Conservation (phyloP, 2,797 vertebrate genomes). For the Sebastes alutus region DNA sequence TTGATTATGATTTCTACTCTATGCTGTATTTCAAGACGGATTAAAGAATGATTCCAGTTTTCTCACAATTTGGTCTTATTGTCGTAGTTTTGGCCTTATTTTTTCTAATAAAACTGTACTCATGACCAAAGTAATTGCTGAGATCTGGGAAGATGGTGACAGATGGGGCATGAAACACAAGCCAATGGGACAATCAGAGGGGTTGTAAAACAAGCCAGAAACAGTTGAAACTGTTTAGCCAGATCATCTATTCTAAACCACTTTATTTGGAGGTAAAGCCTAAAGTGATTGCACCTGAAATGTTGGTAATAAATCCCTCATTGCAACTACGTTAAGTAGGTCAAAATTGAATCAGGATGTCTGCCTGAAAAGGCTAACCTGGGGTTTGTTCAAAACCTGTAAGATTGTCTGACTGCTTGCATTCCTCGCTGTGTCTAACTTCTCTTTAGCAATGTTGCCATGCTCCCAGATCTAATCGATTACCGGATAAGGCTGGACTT, state of each 20-base stretch:
- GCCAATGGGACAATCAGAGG: neutral
- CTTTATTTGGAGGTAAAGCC: neutral
- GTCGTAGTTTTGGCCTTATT: neutral
- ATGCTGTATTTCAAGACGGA: constrained; percentile 1
- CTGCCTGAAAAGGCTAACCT: neutral
- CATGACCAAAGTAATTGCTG: neutral
- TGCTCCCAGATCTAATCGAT: neutral
- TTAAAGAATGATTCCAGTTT: constrained; percentile 13
- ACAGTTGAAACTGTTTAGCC: neutral
- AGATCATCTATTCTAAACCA: neutral
- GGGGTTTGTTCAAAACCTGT: neutral
- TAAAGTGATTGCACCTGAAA: neutral
- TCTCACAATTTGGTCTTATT: neutral
- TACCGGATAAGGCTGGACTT: neutral
- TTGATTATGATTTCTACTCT: neutral
- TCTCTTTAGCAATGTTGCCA: neutral
- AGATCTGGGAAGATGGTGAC: constrained; percentile 4
- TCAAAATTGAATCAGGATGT: neutral
- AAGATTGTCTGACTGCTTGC: neutral
- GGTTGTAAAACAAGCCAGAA: neutral
- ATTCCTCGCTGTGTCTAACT: neutral
- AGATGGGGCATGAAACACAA: neutral
- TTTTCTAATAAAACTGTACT: neutral
- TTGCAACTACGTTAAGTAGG: neutral
- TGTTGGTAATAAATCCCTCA: neutral